phyloP scores from a whole-genome alignment of 2,888 invertebrate genomes.

The Brachyptera risi region DNA sequence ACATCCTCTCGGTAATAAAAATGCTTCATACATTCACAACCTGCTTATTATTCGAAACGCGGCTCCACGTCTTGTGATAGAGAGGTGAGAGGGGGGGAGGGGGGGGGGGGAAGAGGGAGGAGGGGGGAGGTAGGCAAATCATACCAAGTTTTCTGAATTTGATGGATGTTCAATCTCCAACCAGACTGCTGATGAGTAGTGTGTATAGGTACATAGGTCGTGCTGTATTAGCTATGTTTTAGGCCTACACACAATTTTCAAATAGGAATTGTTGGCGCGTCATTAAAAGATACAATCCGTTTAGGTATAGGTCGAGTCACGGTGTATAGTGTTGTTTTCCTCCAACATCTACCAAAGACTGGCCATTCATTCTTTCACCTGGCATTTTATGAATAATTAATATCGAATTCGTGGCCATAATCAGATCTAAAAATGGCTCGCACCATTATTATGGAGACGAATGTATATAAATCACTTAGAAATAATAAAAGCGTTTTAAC shows the following conservation, averaged over 20 bases:
- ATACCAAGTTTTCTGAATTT: slow-evolving; percentile 12
- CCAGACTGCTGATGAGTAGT: slow-evolving; percentile 27
- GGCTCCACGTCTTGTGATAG: background rate
- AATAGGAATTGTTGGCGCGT: too few relatives aligned
- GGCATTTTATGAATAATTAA: slow-evolving; percentile 8
- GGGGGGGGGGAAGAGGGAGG: background rate
- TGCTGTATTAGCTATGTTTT: too few relatives aligned
- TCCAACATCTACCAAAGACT: too few relatives aligned
- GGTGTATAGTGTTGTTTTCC: too few relatives aligned
- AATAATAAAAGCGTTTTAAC: background rate
- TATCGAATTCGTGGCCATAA: slow-evolving; percentile 4
- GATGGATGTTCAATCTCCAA: slow-evolving; percentile 28
- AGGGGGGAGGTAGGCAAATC: background rate
- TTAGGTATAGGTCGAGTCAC: too few relatives aligned
- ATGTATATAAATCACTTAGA: slow-evolving; percentile 6
- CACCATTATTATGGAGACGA: background rate
- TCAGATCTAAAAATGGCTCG: slow-evolving; percentile 1
- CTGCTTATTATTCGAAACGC: slow-evolving; percentile 14
- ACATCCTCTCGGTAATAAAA: too few relatives aligned
- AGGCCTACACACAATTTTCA: too few relatives aligned
- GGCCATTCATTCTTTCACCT: slow-evolving; percentile 4
- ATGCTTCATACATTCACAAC: slow-evolving; percentile 16
- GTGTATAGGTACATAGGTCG: too few relatives aligned
- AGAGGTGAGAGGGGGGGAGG: background rate
- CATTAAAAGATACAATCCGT: too few relatives aligned